A percentile compares a stretch with the other conserved stretches of the same genome.
phyloP scores from a whole-genome alignment of 1,140 invertebrate species.

The Chironomus tepperi region DNA sequence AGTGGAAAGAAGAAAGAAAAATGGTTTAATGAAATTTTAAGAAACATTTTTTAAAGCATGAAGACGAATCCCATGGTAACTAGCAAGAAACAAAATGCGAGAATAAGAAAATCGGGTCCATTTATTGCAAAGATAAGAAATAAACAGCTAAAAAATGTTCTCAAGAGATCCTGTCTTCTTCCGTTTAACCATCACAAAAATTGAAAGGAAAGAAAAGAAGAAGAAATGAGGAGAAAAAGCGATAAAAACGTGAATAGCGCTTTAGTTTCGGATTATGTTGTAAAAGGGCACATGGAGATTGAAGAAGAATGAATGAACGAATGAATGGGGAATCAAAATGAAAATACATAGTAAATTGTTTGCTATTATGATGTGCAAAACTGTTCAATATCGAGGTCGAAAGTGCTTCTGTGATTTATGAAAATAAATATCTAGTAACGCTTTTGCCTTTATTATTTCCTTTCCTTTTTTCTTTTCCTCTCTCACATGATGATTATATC shows the following conservation, averaged over 20 bases:
- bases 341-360: background rate
- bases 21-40: slow-evolving; percentile 17
- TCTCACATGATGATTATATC: background rate
- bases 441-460: background rate
- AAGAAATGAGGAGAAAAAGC: slow-evolving; percentile 3
- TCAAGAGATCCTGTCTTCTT: background rate
- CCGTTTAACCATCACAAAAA: background rate
- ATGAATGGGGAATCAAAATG: background rate
- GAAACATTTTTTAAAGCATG: background rate
- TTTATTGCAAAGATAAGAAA: slow-evolving; percentile 16
- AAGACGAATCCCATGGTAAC: background rate
- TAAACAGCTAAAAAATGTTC: background rate
- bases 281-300: background rate
- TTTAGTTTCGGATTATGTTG: background rate
- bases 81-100: background rate
- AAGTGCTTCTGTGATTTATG: slow-evolving; percentile 10
- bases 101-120: background rate
- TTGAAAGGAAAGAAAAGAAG: background rate
- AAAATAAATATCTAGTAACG: slow-evolving; percentile 3
- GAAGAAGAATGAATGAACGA: background rate
- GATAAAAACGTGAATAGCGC: slow-evolving; percentile 10
- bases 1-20: background rate
- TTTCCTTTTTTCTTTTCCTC: background rate
- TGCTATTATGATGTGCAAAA: slow-evolving; percentile 10
- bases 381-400: slow-evolving; percentile 11